Percentiles rank a stretch among this genome's conserved stretches.
Conservation (phyloP, 2,113 vertebrate genomes). For the Promerops cafer region DNA sequence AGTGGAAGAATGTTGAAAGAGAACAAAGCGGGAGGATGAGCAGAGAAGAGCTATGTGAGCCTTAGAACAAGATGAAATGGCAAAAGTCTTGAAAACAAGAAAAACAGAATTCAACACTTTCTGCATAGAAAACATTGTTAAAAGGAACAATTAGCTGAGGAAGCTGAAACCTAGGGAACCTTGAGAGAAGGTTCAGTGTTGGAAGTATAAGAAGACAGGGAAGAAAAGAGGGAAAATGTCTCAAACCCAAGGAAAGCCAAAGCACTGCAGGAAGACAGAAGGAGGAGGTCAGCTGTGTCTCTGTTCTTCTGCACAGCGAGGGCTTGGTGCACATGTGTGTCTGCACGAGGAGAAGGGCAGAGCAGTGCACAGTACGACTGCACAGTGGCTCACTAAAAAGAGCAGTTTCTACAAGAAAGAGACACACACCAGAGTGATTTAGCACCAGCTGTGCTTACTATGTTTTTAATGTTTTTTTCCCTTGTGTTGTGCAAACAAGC, state of each 20-base stretch:
- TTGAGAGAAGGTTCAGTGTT: background rate
- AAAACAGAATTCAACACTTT: background rate
- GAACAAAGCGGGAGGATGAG: background rate
- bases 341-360: background rate
- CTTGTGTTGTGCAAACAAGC: background rate
- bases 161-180: background rate
- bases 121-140: background rate
- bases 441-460: background rate
- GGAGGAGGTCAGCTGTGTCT: background rate
- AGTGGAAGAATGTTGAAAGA: background rate
- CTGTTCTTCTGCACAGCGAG: background rate
- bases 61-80: background rate
- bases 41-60: background rate
- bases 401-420: background rate
- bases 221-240: background rate
- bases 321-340: fast-evolving
- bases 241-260: background rate
- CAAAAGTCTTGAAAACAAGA: background rate
- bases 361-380: background rate
- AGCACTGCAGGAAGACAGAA: background rate
- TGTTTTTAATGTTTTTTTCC: background rate
- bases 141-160: background rate
- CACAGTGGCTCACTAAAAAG: background rate
- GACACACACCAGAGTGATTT: background rate
- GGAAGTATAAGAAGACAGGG: background rate